Conservation (phyloP, 2,888 invertebrate genomes). For the Melieria picta region DNA sequence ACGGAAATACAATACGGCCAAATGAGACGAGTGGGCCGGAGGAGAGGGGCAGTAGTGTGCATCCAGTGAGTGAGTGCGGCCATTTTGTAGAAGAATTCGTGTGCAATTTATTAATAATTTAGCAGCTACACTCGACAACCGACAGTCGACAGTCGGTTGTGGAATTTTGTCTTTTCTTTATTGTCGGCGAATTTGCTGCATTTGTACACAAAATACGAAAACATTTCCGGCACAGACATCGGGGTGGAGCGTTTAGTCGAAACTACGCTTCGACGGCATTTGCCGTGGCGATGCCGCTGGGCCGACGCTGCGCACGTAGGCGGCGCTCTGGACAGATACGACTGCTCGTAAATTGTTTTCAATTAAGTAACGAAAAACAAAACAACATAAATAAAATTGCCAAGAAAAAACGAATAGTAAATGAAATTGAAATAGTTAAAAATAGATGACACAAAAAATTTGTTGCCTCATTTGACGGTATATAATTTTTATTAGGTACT, state of each 20-base stretch:
- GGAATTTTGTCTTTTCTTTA: too few relatives aligned
- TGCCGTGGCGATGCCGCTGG: too few relatives aligned
- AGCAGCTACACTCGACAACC: not conserved
- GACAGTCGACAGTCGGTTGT: too few relatives aligned
- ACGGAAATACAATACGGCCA: constrained; percentile 26
- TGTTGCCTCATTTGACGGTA: constrained; percentile 15
- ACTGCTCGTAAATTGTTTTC: constrained; percentile 31
- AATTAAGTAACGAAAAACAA: constrained; percentile 28
- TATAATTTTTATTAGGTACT: constrained; percentile 18
- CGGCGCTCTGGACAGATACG: not conserved
- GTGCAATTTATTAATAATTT: constrained; percentile 28
- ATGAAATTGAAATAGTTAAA: constrained; percentile 8
- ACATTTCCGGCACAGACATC: constrained; percentile 35
- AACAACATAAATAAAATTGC: constrained; percentile 7
- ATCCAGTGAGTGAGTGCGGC: constrained; percentile 7
- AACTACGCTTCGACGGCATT: not conserved
- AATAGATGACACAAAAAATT: not conserved
- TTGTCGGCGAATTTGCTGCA: too few relatives aligned
- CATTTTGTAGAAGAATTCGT: constrained; percentile 19
- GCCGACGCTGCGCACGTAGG: too few relatives aligned
- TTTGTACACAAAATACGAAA: constrained; percentile 8
- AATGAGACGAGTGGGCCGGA: constrained; percentile 25
- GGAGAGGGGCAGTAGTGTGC: constrained; percentile 3
- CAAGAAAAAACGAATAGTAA: constrained; percentile 20
- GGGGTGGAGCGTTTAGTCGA: constrained; percentile 29